These are phyloP conservation scores for Upupa epops DNA, from an alignment of 2,113 vertebrate genomes.

Conservation along the genomic window DNA sequence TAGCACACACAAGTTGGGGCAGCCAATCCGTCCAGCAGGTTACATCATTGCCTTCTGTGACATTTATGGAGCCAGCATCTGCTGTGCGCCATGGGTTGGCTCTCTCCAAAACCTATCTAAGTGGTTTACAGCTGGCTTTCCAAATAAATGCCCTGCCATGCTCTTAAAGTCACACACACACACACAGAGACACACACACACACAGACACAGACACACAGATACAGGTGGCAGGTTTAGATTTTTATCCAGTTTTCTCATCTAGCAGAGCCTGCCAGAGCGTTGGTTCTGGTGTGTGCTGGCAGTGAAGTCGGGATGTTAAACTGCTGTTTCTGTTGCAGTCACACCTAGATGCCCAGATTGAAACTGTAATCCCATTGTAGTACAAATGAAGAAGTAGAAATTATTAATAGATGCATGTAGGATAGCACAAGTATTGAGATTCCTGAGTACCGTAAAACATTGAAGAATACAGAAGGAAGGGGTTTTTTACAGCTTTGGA, in stretches of 20 bases:
- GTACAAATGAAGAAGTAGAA: not conserved
- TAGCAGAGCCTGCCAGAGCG: not conserved
- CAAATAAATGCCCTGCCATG: conserved; percentile 28
- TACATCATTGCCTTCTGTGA: conserved; percentile 61
- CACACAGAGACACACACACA: not conserved
- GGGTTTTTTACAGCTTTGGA: not conserved
- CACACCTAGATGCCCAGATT: not conserved
- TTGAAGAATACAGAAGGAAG: not conserved
- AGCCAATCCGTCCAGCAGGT: conserved; percentile 29
- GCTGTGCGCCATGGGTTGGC: conserved; percentile 31
- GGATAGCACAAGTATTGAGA: not conserved
- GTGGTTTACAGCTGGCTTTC: conserved; percentile 56
- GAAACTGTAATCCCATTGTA: not conserved
- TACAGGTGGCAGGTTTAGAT: not conserved
- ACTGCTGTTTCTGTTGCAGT: not conserved
- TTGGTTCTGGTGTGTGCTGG: not conserved
- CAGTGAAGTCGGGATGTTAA: not conserved
- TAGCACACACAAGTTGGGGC: conserved; percentile 46
- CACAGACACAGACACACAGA: not conserved
- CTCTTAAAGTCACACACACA: conserved; percentile 35
- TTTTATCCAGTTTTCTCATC: not conserved
- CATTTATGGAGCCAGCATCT: conserved; percentile 65
- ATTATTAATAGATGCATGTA: not conserved
- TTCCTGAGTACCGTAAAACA: not conserved
- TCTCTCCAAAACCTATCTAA: conserved; percentile 32